Evolutionary conservation across 2,797 vertebrate species (phyloP).

Genomic region (Danio aesculapii): DNA sequence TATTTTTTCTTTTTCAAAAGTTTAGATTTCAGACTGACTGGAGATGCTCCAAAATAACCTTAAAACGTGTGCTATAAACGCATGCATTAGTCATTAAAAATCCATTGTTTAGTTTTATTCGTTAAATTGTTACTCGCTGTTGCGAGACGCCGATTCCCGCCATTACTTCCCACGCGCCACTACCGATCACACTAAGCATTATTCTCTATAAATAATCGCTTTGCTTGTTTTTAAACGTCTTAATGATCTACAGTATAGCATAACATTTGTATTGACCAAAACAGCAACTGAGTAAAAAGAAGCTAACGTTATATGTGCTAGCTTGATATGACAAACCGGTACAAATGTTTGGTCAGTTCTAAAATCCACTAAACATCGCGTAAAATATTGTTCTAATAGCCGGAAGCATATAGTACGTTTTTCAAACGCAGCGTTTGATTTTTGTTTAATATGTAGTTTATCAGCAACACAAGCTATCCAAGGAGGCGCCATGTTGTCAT

Average conservation of each 20-base stretch:
- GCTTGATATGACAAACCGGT: background rate
- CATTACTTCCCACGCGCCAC: constrained; percentile 45
- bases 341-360: constrained; percentile 1
- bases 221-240: background rate
- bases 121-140: constrained; percentile 12
- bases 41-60: background rate
- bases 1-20: background rate
- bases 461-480: constrained; percentile 73
- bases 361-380: constrained; percentile 6
- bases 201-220: background rate
- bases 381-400: background rate
- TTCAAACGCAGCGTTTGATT: background rate
- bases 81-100: background rate
- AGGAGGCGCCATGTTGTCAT: constrained; percentile 86
- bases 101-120: background rate
- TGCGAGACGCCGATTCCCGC: constrained; percentile 45
- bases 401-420: background rate
- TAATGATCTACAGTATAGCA: background rate
- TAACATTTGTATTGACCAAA: background rate
- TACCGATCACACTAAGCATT: background rate
- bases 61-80: background rate
- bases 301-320: constrained; percentile 32
- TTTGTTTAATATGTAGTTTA: constrained; percentile 2
- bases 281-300: background rate
- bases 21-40: background rate